Base-by-base conservation (phyloP, 1,140 invertebrate species). In the Vollenhovia emeryi region DNA sequence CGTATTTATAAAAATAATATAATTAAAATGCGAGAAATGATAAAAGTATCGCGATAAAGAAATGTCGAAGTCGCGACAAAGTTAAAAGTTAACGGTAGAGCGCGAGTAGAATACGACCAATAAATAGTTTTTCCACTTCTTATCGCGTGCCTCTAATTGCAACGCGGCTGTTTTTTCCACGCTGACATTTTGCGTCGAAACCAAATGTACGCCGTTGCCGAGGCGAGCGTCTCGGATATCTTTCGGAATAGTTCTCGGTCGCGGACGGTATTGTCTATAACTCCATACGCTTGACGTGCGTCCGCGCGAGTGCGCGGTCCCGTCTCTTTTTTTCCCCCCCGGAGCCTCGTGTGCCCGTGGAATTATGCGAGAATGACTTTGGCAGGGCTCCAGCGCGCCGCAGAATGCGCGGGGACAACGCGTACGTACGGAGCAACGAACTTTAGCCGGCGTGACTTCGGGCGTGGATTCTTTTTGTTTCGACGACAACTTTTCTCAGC, bases 301-400 rank as follows among this genome's bases (percentile, higher is more conserved):
- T 43, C 9, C 11, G 40, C 3, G 40, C 11, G 40, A 3, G 43
- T 43, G 6, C 3, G 3, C 3, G 11, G 43, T 68, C 57, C 55
- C 75, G 57, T 86, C 55, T 87, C 87, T 85, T 87, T 87, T 74
- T 87, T 80, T n/a, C n/a, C n/a, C n/a, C n/a, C n/a, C n/a, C n/a
- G n/a, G 82, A 84, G 73, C 36, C 75, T 87, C 74, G 57, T 90
- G 78, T 71, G 74, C 86, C n/a, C 68, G 55, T 50, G 86, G 78
- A 90, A 90, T 90, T 87, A 90, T 90, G 88, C 86, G 89, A 90
- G 88, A 90, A 90, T 90, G 88, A 90, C 88, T 89, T 86, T 90
- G 88, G 89, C 89, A 80, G 50, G 36, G 52, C 18, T 75, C 89
- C 89, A 90, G 79, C 36, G 74, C 84, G 64, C 84, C 84, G 45